A percentile compares a stretch with the other conserved stretches of the same genome.
Evolutionary conservation across 1,140 invertebrate genomes (phyloP).

Genomic region (Nomia melanderi): DNA sequence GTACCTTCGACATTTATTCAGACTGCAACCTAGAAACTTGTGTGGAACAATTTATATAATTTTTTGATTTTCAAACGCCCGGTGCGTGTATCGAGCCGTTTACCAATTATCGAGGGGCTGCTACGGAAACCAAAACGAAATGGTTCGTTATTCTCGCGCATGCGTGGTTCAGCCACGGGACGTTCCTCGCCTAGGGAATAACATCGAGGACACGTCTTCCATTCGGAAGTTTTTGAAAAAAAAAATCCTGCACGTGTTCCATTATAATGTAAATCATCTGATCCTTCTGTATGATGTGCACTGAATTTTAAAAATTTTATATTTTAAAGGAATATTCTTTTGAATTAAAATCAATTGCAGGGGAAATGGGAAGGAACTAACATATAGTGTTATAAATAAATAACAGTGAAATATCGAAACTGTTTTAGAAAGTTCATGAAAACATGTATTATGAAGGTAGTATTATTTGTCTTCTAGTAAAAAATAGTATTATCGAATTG

Average conservation of each 20-base stretch:
- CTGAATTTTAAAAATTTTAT: too few species aligned
- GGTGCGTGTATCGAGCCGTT: constrained; percentile 52
- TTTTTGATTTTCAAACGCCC: constrained; percentile 5
- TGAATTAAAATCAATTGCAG: too few species aligned
- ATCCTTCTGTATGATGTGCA: background rate
- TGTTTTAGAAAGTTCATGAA: too few species aligned
- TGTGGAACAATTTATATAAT: background rate
- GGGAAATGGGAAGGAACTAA: too few species aligned
- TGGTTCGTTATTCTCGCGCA: constrained; percentile 77
- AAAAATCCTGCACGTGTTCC: background rate
- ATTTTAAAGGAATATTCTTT: too few species aligned
- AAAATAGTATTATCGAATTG: too few species aligned
- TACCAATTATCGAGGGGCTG: constrained; percentile 61
- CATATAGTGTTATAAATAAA: too few species aligned
- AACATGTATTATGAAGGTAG: too few species aligned
- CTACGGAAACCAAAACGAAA: constrained; percentile 68
- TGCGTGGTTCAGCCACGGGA: constrained; percentile 51
- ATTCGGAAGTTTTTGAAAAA: background rate
- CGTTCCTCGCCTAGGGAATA: constrained; percentile 26
- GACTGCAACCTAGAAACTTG: background rate
- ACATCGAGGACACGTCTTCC: background rate
- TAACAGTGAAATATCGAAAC: too few species aligned
- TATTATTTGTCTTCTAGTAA: too few species aligned
- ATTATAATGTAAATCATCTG: background rate
- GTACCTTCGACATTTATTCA: background rate